Conservation (phyloP, 2,113 vertebrate genomes). For the Erythrocercus mccallii region DNA sequence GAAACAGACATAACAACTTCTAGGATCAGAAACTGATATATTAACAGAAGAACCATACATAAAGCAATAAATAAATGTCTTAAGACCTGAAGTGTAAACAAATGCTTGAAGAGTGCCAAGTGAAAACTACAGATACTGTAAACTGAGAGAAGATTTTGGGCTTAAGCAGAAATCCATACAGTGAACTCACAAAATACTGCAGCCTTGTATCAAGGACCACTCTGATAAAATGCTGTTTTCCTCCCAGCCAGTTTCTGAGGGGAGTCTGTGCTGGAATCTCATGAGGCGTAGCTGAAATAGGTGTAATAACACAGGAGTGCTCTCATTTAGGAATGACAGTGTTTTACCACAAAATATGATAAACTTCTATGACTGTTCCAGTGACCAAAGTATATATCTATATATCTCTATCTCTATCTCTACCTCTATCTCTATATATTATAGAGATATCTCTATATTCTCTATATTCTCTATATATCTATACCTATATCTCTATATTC, state of each 20-base stretch:
- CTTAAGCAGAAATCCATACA: neutral
- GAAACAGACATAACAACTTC: neutral
- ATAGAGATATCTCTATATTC: too few relatives aligned
- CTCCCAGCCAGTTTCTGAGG: neutral
- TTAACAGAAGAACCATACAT: neutral
- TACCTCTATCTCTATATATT: neutral
- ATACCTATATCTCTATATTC: neutral
- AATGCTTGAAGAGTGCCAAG: neutral
- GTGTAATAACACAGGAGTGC: neutral
- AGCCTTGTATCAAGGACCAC: neutral
- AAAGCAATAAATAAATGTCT: neutral
- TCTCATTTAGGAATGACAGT: neutral
- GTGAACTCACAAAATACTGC: neutral
- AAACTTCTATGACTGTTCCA: neutral
- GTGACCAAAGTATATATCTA: neutral
- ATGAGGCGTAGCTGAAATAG: neutral
- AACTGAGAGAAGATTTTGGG: neutral
- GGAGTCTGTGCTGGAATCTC: neutral
- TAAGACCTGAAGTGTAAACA: neutral
- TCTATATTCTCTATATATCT: neutral
- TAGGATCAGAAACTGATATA: neutral
- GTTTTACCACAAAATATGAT: neutral
- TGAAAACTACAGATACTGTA: neutral
- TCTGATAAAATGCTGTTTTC: neutral
- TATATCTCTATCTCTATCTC: too few relatives aligned